A percentile compares a stretch with the other conserved stretches of the same genome.
Evolutionary conservation across 2,888 invertebrate genomes (phyloP).

Genomic region (Petrophora chlorosata): DNA sequence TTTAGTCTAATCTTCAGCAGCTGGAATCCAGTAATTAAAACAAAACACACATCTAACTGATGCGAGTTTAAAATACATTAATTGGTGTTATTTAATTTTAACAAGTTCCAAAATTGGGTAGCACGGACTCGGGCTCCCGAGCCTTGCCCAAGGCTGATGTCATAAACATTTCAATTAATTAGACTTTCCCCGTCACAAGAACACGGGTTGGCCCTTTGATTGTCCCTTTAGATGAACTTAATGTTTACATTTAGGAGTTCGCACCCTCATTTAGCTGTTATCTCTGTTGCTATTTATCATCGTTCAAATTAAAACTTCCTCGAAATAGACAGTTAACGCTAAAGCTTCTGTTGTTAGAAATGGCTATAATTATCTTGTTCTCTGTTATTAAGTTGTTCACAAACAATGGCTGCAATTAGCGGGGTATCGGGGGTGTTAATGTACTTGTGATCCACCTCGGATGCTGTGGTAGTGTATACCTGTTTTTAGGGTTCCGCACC

Average conservation of each 20-base stretch:
- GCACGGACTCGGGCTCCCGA: conserved; percentile 39
- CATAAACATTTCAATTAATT: conserved; percentile 69
- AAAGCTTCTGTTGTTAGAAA: conserved; percentile 22
- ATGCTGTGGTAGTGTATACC: no score
- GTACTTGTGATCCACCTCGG: conserved; percentile 33
- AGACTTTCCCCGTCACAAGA: conserved; percentile 51
- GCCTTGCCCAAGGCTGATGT: conserved; percentile 45
- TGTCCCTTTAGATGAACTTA: conserved; percentile 60
- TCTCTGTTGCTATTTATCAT: conserved; percentile 42
- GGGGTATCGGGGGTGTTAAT: conserved; percentile 31
- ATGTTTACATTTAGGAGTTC: conserved; percentile 59
- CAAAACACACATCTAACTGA: conserved; percentile 1
- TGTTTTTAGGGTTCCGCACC: no score
- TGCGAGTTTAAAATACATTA: conserved; percentile 21
- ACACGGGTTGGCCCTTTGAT: conserved; percentile 51
- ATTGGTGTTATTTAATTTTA: conserved; percentile 23
- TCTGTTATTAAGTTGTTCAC: conserved; percentile 42
- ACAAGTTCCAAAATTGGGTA: conserved; percentile 36
- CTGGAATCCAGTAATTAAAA: neutral
- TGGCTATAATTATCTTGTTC: conserved; percentile 43
- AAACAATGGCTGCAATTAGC: conserved; percentile 45
- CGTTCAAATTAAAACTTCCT: conserved; percentile 46
- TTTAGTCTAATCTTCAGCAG: neutral
- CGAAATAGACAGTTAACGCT: conserved; percentile 35
- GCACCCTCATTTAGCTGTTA: conserved; percentile 50